Conservation (phyloP, 2,113 vertebrate genomes). For the Tragelaphus imberbis region DNA sequence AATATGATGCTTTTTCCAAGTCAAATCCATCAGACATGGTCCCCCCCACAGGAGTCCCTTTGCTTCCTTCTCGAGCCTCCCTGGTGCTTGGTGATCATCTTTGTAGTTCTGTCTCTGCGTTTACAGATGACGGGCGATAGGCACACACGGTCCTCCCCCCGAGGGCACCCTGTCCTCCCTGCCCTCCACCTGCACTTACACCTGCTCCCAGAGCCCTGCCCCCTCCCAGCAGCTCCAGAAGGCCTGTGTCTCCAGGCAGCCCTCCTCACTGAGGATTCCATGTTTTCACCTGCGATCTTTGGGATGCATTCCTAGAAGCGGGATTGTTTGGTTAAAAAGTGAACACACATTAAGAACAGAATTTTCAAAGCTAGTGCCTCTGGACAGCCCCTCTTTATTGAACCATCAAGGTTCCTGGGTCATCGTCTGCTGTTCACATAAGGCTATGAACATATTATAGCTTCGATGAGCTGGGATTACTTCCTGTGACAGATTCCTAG, state of each 20-base stretch:
- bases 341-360: not conserved
- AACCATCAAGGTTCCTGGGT: not conserved
- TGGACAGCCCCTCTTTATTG: not conserved
- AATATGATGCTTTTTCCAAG: not conserved
- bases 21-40: not conserved
- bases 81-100: not conserved
- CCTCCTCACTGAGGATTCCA: not conserved
- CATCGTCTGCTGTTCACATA: fast-evolving
- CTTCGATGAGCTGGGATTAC: not conserved
- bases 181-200: not conserved
- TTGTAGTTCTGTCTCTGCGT: not conserved
- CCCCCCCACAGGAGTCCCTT: too few species aligned
- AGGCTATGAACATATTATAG: fast-evolving
- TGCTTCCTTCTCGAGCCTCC: not conserved
- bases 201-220: not conserved
- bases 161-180: not conserved
- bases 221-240: not conserved
- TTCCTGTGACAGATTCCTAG: not conserved
- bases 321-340: not conserved
- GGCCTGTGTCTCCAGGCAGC: not conserved
- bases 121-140: fast-evolving
- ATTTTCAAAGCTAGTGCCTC: not conserved
- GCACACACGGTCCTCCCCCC: fast-evolving
- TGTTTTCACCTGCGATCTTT: not conserved
- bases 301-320: not conserved